These are phyloP conservation scores for Andricus grossulariae DNA, from an alignment of 1,140 invertebrate species.

Conservation along the genomic window DNA sequence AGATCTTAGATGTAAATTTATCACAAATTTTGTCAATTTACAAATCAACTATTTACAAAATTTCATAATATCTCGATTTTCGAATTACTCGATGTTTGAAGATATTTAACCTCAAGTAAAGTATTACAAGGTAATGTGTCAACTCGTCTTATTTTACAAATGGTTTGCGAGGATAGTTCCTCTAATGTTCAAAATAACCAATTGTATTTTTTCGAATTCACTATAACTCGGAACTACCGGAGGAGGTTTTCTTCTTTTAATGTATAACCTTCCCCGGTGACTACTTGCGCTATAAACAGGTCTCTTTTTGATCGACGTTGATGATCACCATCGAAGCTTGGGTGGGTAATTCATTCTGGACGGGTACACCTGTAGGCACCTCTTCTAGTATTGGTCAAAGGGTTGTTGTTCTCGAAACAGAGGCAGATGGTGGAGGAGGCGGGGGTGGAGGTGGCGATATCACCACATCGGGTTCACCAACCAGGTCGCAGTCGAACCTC, in stretches of 20 bases:
- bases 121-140: background rate
- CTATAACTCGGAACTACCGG: constrained; percentile 10
- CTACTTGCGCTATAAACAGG: constrained; percentile 71
- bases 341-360: constrained; percentile 62
- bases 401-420: constrained; percentile 69
- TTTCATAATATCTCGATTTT: constrained; percentile 4
- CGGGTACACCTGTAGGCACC: constrained; percentile 70
- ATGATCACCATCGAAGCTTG: constrained; percentile 67
- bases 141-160: constrained; percentile 15
- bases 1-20: constrained; percentile 40
- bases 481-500: constrained; percentile 74
- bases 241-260: background rate
- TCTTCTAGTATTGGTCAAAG: constrained; percentile 75
- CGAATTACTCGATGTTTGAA: background rate
- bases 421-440: constrained; percentile 66
- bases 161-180: background rate
- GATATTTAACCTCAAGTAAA: constrained; percentile 19
- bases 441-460: constrained; percentile 67
- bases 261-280: background rate
- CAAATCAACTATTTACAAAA: constrained; percentile 32
- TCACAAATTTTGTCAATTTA: constrained; percentile 33
- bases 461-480: constrained; percentile 72
- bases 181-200: constrained; percentile 5
- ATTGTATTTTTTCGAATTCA: constrained; percentile 16
- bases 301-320: constrained; percentile 69